Percentiles rank a stretch among this genome's conserved stretches.
These are phyloP conservation scores for Nycticebus coucang DNA, from an alignment of 2,113 vertebrate species.

Conservation along the genomic window DNA sequence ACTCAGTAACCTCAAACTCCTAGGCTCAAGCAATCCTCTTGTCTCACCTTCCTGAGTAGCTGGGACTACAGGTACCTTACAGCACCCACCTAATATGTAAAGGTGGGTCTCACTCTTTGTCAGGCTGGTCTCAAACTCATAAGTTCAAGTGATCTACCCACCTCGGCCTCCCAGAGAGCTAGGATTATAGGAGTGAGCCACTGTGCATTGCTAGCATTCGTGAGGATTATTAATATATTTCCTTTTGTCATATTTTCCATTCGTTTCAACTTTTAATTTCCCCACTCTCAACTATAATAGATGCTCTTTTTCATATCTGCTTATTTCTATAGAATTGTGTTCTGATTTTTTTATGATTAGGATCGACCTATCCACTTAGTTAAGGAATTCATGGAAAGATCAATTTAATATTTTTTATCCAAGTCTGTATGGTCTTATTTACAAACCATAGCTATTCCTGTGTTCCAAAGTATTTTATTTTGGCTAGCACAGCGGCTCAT, in stretches of 20 bases:
- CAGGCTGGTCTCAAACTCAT: too few species aligned
- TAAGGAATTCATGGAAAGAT: constrained; percentile 12
- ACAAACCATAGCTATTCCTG: background rate
- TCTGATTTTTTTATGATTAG: background rate
- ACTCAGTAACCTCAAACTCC: too few species aligned
- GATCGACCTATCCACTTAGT: background rate
- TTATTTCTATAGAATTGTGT: background rate
- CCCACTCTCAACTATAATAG: background rate
- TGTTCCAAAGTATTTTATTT: background rate
- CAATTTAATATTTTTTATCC: background rate
- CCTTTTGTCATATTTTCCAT: background rate
- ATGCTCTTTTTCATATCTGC: background rate
- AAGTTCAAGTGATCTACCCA: too few species aligned
- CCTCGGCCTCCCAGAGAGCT: too few species aligned
- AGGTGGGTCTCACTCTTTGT: too few species aligned
- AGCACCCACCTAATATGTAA: too few species aligned
- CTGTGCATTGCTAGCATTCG: background rate
- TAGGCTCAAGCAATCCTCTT: too few species aligned
- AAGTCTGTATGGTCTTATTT: background rate
- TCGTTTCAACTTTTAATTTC: background rate
- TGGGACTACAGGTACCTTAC: too few species aligned
- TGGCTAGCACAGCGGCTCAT: too few species aligned
- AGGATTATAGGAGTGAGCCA: too few species aligned
- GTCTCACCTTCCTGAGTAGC: too few species aligned
- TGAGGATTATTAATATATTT: background rate